phyloP scores from a whole-genome alignment of 2,888 invertebrate species.

The Eudemis profundana region DNA sequence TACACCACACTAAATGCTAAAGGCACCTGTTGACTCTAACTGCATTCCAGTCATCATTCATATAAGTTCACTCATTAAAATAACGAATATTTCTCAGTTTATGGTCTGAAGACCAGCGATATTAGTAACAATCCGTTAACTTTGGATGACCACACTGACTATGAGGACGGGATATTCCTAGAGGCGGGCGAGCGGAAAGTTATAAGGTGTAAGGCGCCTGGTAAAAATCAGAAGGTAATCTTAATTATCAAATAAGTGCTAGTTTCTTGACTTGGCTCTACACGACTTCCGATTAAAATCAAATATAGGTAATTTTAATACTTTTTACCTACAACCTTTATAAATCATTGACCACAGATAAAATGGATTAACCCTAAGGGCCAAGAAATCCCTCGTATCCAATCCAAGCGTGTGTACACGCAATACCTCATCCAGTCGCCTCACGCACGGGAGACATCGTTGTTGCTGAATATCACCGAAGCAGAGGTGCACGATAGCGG shows the following conservation, averaged over 20 bases:
- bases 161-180: slow-evolving; percentile 55
- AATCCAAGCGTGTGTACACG: slow-evolving; percentile 60
- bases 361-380: slow-evolving; percentile 70
- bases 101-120: slow-evolving; percentile 48
- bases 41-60: too few species aligned
- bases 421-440: slow-evolving; percentile 59
- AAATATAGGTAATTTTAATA: neutral
- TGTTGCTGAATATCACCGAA: slow-evolving; percentile 59
- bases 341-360: too few species aligned
- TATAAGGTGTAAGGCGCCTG: slow-evolving; percentile 64
- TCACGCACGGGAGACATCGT: slow-evolving; percentile 55
- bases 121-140: slow-evolving; percentile 48
- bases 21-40: too few species aligned
- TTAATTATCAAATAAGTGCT: neutral
- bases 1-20: too few species aligned
- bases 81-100: slow-evolving; percentile 40
- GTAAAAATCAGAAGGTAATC: slow-evolving; percentile 66
- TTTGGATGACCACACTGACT: slow-evolving; percentile 61
- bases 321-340: too few species aligned
- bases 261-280: neutral
- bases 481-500: slow-evolving; percentile 65
- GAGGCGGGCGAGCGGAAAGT: slow-evolving; percentile 59
- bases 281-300: neutral
- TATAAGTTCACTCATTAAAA: too few species aligned
- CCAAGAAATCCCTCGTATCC: slow-evolving; percentile 55